Base-by-base conservation (phyloP, 2,113 vertebrate species). In the Dipodomys ordii region DNA sequence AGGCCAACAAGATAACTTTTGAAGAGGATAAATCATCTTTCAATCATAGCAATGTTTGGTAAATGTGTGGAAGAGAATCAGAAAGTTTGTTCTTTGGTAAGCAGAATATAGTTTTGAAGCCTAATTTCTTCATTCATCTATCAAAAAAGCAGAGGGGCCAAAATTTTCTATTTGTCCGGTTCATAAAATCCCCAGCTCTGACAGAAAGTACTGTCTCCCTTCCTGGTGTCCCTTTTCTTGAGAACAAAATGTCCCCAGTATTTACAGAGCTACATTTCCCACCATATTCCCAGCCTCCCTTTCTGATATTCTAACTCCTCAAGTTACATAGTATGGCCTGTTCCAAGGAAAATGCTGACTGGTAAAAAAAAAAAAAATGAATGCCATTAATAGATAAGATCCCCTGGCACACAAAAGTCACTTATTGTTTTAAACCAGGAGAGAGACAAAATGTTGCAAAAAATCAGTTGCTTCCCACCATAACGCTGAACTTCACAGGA, bases 391-490 rank as follows among this genome's bases (percentile, higher is more conserved):
- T 27, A 90, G 67, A 88, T 95, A 85, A 93, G 53, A 90, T 53
- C 1, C 27, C 28, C 49, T 72, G 25, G 49, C 27, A 30, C 28
- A 28, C 16, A 83, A 79, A 92, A 78, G 91, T 76, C 20, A 53
- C 49, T 76, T 71, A 86, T 82, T 90, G 32, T 83, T 96, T 88
- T 91, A 62, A 79, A 83, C 86, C 39, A 90, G n/a, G 84, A 92
- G 88, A 90, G 28, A 83, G 67, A 71, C 72, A 91, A 87, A 89
- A 32, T 71, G 7, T 85, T 95, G 79, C 74, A 46, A 90, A 90
- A 57, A 91, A 90, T 80, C 23, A 57, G 28, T 49, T n/a, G 30
- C 68, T 71, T 89, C 20, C 15, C 15, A 53, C 49, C 73, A 12
- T 80, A 88, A 12, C 73, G 5, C 10, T 79, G 62, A 96, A 65